Percentiles rank a stretch among this genome's conserved stretches.
Conservation (phyloP, 2,113 vertebrate genomes). For the Chloebia gouldiae region DNA sequence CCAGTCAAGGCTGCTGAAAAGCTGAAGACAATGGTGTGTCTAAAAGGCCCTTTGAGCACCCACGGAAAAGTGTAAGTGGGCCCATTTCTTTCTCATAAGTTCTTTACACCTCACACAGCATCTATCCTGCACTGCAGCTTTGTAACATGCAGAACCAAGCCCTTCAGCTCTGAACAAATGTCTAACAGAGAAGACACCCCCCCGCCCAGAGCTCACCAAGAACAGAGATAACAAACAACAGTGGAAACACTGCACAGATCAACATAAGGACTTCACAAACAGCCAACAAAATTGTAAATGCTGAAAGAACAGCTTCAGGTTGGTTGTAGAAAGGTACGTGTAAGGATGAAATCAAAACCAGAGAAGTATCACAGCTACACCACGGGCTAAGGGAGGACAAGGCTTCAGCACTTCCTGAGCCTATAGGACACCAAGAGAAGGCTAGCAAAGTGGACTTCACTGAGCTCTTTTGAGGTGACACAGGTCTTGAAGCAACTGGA, state of each 20-base stretch:
- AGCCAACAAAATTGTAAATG: background rate
- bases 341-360: background rate
- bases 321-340: background rate
- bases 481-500: background rate
- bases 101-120: background rate
- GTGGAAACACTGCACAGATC: background rate
- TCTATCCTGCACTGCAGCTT: background rate
- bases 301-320: background rate
- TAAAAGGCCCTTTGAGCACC: background rate
- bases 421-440: background rate
- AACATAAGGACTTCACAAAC: background rate
- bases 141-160: background rate
- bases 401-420: fast-evolving
- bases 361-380: background rate
- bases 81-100: background rate
- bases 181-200: background rate
- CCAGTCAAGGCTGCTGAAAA: background rate
- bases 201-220: background rate
- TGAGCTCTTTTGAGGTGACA: background rate
- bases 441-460: background rate
- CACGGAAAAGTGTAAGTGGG: fast-evolving
- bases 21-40: background rate
- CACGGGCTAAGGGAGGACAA: background rate
- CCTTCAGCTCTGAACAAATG: background rate
- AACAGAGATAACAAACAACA: background rate